These are phyloP conservation scores for Gopherus evgoodei DNA, from an alignment of 2,113 vertebrate species.

Conservation along the genomic window DNA sequence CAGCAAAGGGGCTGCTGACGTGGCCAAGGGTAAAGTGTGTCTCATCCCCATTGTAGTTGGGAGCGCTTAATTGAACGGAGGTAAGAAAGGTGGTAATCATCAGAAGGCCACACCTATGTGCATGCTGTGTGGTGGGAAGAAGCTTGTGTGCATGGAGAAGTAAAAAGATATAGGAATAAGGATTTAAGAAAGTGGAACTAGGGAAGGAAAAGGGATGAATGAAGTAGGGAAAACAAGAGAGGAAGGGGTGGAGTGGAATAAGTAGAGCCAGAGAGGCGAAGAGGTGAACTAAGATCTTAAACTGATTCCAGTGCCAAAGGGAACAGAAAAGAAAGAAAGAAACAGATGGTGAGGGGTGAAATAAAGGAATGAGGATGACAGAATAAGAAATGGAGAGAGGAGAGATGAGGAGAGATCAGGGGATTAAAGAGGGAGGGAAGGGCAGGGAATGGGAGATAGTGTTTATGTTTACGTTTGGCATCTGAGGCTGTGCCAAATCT, in stretches of 20 bases:
- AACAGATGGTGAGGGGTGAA: neutral
- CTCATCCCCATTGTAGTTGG: neutral
- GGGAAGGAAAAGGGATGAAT: neutral
- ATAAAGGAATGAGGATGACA: neutral
- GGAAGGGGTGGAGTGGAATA: neutral
- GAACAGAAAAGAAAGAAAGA: neutral
- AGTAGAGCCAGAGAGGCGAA: neutral
- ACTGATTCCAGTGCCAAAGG: neutral
- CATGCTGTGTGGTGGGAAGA: neutral
- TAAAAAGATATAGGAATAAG: neutral
- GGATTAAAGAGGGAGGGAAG: neutral
- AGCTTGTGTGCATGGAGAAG: rapidly evolving
- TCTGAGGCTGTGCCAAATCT: slow-evolving; percentile 19
- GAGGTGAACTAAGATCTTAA: neutral
- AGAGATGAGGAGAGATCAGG: neutral
- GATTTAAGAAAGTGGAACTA: neutral
- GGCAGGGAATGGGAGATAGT: neutral
- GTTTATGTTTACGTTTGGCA: neutral
- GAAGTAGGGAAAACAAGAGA: neutral
- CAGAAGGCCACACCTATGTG: neutral
- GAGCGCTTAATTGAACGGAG: neutral
- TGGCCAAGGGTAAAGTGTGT: neutral
- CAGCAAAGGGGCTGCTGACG: neutral
- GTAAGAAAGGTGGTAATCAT: neutral
- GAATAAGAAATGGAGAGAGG: slow-evolving; percentile 8